Evolutionary conservation across 1,140 invertebrate genomes (phyloP).

Genomic region (Papilio machaon): DNA sequence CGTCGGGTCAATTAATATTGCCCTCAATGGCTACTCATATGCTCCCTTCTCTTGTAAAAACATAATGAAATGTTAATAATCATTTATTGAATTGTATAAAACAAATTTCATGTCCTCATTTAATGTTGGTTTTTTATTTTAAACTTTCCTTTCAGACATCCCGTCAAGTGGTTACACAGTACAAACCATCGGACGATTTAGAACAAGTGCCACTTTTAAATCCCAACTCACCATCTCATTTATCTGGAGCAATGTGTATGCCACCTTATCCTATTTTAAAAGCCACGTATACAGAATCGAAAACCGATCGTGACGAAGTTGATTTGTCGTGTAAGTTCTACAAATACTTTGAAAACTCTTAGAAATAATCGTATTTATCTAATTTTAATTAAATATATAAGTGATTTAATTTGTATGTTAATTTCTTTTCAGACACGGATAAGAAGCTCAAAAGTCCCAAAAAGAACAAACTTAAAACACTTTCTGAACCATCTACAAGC

Average conservation of each 20-base stretch:
- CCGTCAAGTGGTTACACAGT: constrained; percentile 93
- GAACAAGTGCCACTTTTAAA: constrained; percentile 83
- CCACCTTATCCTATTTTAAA: constrained; percentile 60
- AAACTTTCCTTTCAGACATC: constrained; percentile 76
- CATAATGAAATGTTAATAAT: no score
- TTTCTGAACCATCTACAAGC: constrained; percentile 62
- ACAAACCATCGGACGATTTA: constrained; percentile 92
- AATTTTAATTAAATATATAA: not conserved
- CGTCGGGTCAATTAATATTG: no score
- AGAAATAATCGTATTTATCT: constrained; percentile 32
- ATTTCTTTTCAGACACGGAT: constrained; percentile 49
- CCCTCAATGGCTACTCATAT: no score
- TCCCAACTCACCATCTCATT: constrained; percentile 81
- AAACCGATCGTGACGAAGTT: constrained; percentile 53
- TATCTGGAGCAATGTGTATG: constrained; percentile 72
- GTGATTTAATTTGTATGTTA: not conserved
- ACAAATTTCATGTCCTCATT: no score
- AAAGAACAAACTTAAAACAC: constrained; percentile 52
- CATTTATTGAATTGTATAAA: no score
- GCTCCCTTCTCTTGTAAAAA: no score
- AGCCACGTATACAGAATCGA: constrained; percentile 37
- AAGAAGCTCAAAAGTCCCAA: constrained; percentile 52
- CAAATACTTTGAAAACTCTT: no score
- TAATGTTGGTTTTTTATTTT: not conserved
- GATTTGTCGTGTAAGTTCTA: constrained; percentile 58